These are phyloP conservation scores for Timandra comae DNA, from an alignment of 2,888 invertebrate species.

Conservation along the genomic window DNA sequence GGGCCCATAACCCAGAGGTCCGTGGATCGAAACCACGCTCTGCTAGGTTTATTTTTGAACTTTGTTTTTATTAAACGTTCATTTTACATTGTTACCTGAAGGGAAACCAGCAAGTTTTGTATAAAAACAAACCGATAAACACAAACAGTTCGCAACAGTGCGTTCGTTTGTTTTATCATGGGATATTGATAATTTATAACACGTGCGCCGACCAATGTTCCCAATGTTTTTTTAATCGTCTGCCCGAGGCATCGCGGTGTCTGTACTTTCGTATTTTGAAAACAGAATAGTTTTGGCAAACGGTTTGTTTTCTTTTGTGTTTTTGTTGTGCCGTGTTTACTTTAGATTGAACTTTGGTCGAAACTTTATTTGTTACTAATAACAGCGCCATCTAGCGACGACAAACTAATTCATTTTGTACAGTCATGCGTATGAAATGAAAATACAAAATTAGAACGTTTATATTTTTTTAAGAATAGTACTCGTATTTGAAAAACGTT, in stretches of 20 bases:
- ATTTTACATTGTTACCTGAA: conserved; percentile 19
- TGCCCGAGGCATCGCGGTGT: conserved; percentile 31
- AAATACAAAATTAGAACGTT: no score
- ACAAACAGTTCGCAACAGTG: conserved; percentile 35
- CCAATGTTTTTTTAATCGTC: conserved; percentile 43
- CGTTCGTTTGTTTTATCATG: conserved; percentile 67
- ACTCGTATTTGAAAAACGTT: no score
- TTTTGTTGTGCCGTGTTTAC: conserved; percentile 8
- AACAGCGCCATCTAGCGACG: conserved; percentile 23
- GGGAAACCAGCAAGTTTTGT: conserved; percentile 41
- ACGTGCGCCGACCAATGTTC: conserved; percentile 39
- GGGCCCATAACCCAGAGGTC: conserved; percentile 93
- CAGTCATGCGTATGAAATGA: no score
- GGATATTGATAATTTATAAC: conserved; percentile 71
- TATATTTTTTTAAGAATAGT: no score
- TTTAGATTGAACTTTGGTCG: no score
- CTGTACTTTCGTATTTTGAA: conserved; percentile 35
- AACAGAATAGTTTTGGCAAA: conserved; percentile 31
- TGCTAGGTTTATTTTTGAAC: conserved; percentile 65
- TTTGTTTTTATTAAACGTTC: conserved; percentile 2
- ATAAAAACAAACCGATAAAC: conserved; percentile 56
- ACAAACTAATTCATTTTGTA: neutral
- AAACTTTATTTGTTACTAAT: no score
- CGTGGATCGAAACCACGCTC: conserved; percentile 92
- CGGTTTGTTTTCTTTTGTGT: conserved; percentile 15